Evolutionary conservation across 2,113 vertebrate species (phyloP).

Genomic region (Catagonus wagneri): DNA sequence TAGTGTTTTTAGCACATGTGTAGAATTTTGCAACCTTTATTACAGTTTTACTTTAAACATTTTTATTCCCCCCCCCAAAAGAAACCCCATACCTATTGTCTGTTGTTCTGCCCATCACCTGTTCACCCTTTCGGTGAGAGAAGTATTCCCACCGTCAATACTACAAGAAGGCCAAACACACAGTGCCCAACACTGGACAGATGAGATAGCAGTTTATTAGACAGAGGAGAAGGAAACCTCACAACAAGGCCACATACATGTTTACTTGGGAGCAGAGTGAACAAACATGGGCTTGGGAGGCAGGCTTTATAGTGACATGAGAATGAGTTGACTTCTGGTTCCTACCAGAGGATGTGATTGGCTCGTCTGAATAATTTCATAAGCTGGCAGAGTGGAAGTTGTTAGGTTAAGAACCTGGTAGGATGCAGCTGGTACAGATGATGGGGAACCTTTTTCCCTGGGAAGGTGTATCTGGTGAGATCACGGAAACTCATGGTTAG

Average conservation of each 20-base stretch:
- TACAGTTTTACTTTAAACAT: neutral
- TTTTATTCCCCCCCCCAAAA: neutral
- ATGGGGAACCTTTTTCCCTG: neutral
- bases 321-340: neutral
- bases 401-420: neutral
- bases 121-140: neutral
- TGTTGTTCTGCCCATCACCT: neutral
- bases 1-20: neutral
- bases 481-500: neutral
- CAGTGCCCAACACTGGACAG: neutral
- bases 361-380: neutral
- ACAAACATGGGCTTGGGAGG: neutral
- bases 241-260: neutral
- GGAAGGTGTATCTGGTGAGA: neutral
- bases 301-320: neutral
- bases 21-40: neutral
- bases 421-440: neutral
- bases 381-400: neutral
- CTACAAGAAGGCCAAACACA: neutral
- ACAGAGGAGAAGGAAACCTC: neutral
- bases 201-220: neutral
- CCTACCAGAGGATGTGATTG: neutral
- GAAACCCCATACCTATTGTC: neutral
- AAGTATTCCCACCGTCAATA: neutral
- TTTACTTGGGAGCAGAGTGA: neutral